Evolutionary conservation across 2,113 vertebrate genomes (phyloP).

Genomic region (Lepus timidus): DNA sequence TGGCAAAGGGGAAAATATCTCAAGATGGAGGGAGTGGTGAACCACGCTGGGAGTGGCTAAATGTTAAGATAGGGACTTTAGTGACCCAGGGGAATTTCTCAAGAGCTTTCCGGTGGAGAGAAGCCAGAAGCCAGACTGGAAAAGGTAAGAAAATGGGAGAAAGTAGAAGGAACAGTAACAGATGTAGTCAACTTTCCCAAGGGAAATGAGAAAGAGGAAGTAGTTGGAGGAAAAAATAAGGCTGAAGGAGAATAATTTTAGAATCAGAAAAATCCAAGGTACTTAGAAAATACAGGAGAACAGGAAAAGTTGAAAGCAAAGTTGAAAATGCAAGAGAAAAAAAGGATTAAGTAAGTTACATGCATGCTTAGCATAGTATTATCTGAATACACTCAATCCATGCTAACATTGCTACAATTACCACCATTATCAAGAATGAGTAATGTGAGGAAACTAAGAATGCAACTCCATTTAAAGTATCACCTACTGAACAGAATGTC

Average conservation of each 20-base stretch:
- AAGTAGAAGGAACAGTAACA: constrained; percentile 38
- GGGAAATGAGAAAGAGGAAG: not conserved
- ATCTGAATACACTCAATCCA: constrained; percentile 2
- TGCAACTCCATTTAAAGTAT: constrained; percentile 31
- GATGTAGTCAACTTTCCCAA: constrained; percentile 13
- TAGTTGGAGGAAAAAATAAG: not conserved
- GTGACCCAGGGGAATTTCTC: not conserved
- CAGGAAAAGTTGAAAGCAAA: constrained; percentile 1
- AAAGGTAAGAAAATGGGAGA: not conserved
- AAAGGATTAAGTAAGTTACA: not conserved
- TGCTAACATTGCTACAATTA: constrained; percentile 5
- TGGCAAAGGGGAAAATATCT: constrained; percentile 49
- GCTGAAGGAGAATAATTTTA: constrained; percentile 16
- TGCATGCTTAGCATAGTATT: not conserved
- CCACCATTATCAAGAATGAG: constrained; percentile 24
- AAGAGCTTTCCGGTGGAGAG: not conserved
- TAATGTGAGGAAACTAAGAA: constrained; percentile 41
- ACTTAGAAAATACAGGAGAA: constrained; percentile 55
- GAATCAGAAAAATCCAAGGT: constrained; percentile 27
- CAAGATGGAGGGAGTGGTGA: not conserved
- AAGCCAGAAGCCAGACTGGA: constrained; percentile 1
- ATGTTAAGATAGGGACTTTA: not conserved
- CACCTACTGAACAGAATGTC: constrained; percentile 15
- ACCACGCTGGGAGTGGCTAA: not conserved
- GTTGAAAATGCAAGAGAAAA: constrained; percentile 9